A percentile compares a stretch with the other conserved stretches of the same genome.
Conservation (phyloP, 2,888 invertebrate species). For the Gnatocerus cornutus region DNA sequence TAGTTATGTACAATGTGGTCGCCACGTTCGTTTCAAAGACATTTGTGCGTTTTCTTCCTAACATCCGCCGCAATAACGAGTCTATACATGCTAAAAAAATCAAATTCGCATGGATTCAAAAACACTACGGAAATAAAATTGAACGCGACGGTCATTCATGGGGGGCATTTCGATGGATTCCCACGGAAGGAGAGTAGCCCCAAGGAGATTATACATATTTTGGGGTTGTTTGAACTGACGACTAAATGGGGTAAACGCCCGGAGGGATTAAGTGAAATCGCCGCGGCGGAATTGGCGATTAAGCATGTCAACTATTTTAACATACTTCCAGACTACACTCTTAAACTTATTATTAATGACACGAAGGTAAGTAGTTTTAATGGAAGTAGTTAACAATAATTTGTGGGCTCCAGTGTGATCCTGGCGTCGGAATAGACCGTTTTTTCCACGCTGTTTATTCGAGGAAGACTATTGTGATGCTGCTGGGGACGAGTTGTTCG, state of each 20-base stretch:
- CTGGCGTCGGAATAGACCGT: conserved; percentile 91
- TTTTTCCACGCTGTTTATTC: conserved; percentile 94
- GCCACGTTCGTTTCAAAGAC: conserved; percentile 57
- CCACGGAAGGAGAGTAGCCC: conserved; percentile 2
- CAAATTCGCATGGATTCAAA: neutral
- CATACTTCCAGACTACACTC: conserved; percentile 81
- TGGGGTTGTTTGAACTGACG: conserved; percentile 87
- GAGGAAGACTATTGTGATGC: conserved; percentile 81
- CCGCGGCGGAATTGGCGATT: conserved; percentile 86
- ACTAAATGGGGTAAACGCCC: conserved; percentile 77
- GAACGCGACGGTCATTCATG: neutral
- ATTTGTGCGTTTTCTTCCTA: conserved; percentile 61
- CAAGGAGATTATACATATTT: conserved; percentile 67
- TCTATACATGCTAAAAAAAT: conserved; percentile 52
- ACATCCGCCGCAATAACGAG: conserved; percentile 59
- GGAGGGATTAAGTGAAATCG: conserved; percentile 83
- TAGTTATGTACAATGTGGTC: conserved; percentile 48
- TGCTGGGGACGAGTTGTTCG: conserved; percentile 92
- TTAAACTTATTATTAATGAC: conserved; percentile 87
- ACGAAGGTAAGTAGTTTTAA: conserved; percentile 80
- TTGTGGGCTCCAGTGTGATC: conserved; percentile 83
- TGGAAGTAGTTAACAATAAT: neutral
- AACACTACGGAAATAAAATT: neutral
- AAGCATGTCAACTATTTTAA: conserved; percentile 83
- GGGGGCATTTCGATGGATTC: neutral